Percentiles rank a stretch among this genome's conserved stretches.
These are phyloP conservation scores for Mayetiola destructor DNA, from an alignment of 2,888 invertebrate genomes.

Conservation along the genomic window DNA sequence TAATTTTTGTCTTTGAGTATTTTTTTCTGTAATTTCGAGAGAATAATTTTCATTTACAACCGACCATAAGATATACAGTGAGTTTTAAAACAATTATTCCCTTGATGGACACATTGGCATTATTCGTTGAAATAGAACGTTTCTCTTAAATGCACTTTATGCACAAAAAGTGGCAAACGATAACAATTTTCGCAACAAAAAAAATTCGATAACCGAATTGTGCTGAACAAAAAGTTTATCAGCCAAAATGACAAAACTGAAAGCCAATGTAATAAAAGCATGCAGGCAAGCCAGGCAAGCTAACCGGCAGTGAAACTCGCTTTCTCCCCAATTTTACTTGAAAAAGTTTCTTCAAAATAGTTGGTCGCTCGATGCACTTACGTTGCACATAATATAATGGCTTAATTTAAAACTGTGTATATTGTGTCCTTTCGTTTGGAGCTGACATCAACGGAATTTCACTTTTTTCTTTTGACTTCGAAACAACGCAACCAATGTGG, in stretches of 20 bases:
- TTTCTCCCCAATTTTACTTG: no score
- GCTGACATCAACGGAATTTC: slow-evolving; percentile 8
- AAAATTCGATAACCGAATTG: not conserved
- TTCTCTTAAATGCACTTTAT: not conserved
- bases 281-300: no score
- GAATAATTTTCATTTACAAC: not conserved
- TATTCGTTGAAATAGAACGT: no score
- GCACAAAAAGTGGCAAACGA: slow-evolving; percentile 5
- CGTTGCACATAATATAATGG: slow-evolving; percentile 10
- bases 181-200: not conserved
- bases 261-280: no score
- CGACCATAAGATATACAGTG: not conserved
- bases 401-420: not conserved
- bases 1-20: not conserved
- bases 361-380: no score
- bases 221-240: not conserved
- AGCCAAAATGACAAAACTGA: not conserved
- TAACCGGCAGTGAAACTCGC: no score
- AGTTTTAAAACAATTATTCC: slow-evolving; percentile 7
- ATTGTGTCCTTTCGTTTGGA: not conserved
- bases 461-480: not conserved
- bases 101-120: slow-evolving; percentile 11
- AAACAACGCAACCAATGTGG: no score
- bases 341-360: no score
- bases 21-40: not conserved